Conservation (phyloP, 2,888 invertebrate species). For the Drosophila pseudotakahashii region DNA sequence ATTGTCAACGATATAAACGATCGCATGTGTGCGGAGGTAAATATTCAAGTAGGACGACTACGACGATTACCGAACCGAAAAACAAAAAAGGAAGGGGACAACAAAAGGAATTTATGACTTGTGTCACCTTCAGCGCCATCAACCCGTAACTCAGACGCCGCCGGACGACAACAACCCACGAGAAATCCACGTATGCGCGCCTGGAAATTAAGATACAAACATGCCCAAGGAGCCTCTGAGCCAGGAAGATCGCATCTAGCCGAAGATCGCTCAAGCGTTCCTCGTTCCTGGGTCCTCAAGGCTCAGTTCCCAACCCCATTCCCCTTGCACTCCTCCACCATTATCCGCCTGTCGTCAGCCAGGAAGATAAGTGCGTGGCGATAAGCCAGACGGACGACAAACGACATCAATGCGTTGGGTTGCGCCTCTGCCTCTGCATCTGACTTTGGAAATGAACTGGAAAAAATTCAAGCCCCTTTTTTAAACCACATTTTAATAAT, state of each 20-base stretch:
- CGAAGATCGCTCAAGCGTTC: constrained; percentile 56
- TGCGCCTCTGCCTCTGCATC: constrained; percentile 68
- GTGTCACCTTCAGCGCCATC: constrained; percentile 81
- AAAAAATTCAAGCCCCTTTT: background rate
- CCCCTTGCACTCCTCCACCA: constrained; percentile 8
- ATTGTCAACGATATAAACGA: constrained; percentile 62
- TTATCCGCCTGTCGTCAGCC: constrained; percentile 39
- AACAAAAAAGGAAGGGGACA: constrained; percentile 17
- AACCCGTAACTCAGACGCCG: constrained; percentile 78
- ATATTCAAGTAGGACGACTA: constrained; percentile 41
- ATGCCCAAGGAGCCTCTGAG: constrained; percentile 68
- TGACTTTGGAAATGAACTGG: constrained; percentile 9
- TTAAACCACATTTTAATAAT: no score
- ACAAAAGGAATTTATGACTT: constrained; percentile 81
- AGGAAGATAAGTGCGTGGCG: constrained; percentile 76
- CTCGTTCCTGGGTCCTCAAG: constrained; percentile 64
- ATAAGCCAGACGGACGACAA: constrained; percentile 70
- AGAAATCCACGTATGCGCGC: constrained; percentile 77
- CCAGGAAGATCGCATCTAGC: constrained; percentile 63
- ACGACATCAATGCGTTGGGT: constrained; percentile 60
- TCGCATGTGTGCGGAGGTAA: constrained; percentile 27
- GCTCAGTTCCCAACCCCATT: constrained; percentile 31
- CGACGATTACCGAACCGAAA: constrained; percentile 33
- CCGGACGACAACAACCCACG: constrained; percentile 36
- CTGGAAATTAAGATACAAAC: constrained; percentile 78